phyloP scores from a whole-genome alignment of 2,797 vertebrate genomes.

The Anolis apletophallus region DNA sequence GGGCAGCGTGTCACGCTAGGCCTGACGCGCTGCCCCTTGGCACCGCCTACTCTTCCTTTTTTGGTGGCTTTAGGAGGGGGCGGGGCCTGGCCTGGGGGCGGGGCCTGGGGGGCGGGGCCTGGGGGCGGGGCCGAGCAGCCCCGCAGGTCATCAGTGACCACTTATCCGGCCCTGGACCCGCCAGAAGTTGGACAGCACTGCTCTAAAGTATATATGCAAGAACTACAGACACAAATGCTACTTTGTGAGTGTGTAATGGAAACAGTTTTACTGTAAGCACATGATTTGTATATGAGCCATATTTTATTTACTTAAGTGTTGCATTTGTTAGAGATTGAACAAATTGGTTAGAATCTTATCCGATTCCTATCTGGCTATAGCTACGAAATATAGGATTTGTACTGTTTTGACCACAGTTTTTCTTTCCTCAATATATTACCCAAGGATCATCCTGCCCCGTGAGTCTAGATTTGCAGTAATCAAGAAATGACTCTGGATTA shows the following conservation, averaged over 20 bases:
- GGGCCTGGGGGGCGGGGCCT: too few species aligned
- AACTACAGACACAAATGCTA: rapidly evolving
- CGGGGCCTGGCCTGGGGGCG: too few species aligned
- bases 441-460: neutral
- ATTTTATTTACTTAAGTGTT: constrained; percentile 19
- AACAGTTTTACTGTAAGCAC: neutral
- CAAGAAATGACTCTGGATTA: constrained; percentile 22
- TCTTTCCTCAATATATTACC: neutral
- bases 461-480: constrained; percentile 32
- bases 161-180: too few species aligned
- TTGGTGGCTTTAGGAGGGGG: too few species aligned
- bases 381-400: constrained; percentile 4
- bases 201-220: neutral
- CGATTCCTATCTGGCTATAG: neutral
- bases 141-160: too few species aligned
- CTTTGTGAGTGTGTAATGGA: constrained; percentile 24
- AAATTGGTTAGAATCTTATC: constrained; percentile 19
- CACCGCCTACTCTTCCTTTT: too few species aligned
- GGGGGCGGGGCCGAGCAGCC: too few species aligned
- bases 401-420: constrained; percentile 12
- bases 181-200: too few species aligned
- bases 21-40: too few species aligned
- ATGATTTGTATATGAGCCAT: constrained; percentile 17
- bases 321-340: constrained; percentile 39
- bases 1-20: too few species aligned